A percentile compares a stretch with the other conserved stretches of the same genome.
These are phyloP conservation scores for Antheraea mylitta DNA, from an alignment of 1,140 invertebrate genomes.

Conservation along the genomic window DNA sequence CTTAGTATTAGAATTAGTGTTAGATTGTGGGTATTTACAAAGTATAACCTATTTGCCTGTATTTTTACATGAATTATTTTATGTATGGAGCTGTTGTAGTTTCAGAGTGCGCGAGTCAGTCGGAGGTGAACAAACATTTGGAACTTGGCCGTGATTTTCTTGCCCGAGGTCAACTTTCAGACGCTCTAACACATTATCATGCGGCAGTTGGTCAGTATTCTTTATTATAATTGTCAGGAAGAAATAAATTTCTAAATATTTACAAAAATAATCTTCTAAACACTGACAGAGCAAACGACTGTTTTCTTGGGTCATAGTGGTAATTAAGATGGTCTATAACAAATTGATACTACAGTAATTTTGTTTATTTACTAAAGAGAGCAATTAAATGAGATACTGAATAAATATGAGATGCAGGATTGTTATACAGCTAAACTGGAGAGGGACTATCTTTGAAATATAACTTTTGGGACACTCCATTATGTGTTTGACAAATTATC, in stretches of 20 bases:
- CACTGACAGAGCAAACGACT: too few species aligned
- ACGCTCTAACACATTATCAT: slow-evolving; percentile 98
- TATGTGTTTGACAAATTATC: too few species aligned
- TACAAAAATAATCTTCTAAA: not conserved
- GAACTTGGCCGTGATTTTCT: slow-evolving; percentile 95
- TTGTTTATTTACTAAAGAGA: too few species aligned
- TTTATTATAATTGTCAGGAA: not conserved
- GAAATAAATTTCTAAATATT: too few species aligned
- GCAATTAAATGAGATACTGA: too few species aligned
- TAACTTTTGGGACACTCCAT: too few species aligned
- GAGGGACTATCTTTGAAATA: too few species aligned
- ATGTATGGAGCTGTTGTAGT: slow-evolving; percentile 64
- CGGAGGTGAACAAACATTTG: slow-evolving; percentile 95
- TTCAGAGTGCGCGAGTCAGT: slow-evolving; percentile 81
- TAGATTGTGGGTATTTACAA: slow-evolving; percentile 68
- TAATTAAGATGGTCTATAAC: too few species aligned
- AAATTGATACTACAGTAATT: too few species aligned
- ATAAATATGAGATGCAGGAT: too few species aligned
- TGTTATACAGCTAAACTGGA: too few species aligned
- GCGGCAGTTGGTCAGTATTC: slow-evolving; percentile 93
- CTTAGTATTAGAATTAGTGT: slow-evolving; percentile 75
- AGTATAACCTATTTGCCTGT: slow-evolving; percentile 33
- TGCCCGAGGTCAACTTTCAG: slow-evolving; percentile 94
- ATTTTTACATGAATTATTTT: slow-evolving; percentile 35
- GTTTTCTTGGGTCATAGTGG: too few species aligned